A percentile compares a stretch with the other conserved stretches of the same genome.
Conservation (phyloP, 2,797 vertebrate genomes). For the Coendou prehensilis region DNA sequence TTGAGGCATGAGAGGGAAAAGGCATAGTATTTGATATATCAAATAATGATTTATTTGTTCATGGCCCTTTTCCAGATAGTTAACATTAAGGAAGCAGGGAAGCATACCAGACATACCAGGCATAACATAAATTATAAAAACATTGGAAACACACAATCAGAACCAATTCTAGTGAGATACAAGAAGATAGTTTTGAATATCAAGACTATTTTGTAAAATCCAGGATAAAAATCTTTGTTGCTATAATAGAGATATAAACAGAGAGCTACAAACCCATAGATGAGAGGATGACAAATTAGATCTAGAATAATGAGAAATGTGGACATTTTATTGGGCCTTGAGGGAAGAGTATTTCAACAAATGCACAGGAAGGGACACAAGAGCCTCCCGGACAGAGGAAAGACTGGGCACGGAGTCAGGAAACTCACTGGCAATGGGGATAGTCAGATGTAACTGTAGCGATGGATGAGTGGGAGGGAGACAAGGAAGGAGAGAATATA, state of each 20-base stretch:
- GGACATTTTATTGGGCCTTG: background rate
- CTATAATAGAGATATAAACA: background rate
- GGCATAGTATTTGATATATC: background rate
- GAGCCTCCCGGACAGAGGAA: background rate
- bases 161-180: background rate
- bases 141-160: background rate
- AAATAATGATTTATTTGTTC: conserved; percentile 8
- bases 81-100: background rate
- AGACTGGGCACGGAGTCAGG: background rate
- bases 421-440: background rate
- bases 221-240: background rate
- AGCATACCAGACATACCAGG: background rate
- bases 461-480: background rate
- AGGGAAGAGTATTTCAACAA: conserved; percentile 33
- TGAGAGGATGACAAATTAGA: background rate
- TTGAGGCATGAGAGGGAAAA: background rate
- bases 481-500: rapidly evolving
- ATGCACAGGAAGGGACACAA: background rate
- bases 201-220: background rate
- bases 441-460: background rate
- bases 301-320: background rate
- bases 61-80: background rate
- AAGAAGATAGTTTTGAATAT: background rate
- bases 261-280: background rate
- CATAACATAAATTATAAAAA: background rate